A percentile compares a stretch with the other conserved stretches of the same genome.
Evolutionary conservation across 2,888 invertebrate species (phyloP).

Genomic region (Mimumesa dahlbomi): DNA sequence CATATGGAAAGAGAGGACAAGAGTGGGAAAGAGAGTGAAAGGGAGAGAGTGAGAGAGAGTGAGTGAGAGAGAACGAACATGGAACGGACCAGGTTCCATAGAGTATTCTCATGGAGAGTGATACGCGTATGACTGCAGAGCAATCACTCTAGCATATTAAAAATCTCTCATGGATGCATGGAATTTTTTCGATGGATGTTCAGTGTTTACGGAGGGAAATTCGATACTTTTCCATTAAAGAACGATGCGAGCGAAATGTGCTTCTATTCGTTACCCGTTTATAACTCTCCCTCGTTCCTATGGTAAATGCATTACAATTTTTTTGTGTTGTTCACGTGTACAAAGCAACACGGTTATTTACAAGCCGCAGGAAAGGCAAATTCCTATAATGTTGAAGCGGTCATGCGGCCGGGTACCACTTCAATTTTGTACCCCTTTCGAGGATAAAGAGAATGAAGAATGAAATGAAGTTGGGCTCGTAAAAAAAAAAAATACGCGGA

Average conservation of each 20-base stretch:
- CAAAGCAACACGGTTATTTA: constrained; percentile 32
- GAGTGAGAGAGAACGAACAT: constrained; percentile 18
- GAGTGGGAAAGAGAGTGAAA: constrained; percentile 18
- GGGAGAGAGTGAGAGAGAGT: too few species aligned
- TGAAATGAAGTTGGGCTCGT: constrained; percentile 39
- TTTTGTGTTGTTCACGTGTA: too few species aligned
- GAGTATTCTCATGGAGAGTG: constrained; percentile 43
- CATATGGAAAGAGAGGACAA: not conserved
- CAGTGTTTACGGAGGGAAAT: constrained; percentile 53
- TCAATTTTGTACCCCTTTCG: constrained; percentile 45
- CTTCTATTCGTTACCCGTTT: constrained; percentile 51
- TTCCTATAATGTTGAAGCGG: constrained; percentile 49
- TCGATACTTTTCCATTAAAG: constrained; percentile 58
- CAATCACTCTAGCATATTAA: constrained; percentile 51
- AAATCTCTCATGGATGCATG: constrained; percentile 59
- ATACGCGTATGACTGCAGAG: constrained; percentile 33
- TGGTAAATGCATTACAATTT: constrained; percentile 37
- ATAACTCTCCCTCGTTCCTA: constrained; percentile 21
- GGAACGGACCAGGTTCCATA: constrained; percentile 18
- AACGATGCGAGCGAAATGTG: constrained; percentile 27
- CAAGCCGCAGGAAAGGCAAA: constrained; percentile 26
- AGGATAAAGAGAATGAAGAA: constrained; percentile 50
- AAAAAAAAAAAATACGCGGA: too few species aligned
- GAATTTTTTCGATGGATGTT: constrained; percentile 52
- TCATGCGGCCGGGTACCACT: constrained; percentile 24